Conservation (phyloP, 2,888 invertebrate species). For the Diaperis boleti region DNA sequence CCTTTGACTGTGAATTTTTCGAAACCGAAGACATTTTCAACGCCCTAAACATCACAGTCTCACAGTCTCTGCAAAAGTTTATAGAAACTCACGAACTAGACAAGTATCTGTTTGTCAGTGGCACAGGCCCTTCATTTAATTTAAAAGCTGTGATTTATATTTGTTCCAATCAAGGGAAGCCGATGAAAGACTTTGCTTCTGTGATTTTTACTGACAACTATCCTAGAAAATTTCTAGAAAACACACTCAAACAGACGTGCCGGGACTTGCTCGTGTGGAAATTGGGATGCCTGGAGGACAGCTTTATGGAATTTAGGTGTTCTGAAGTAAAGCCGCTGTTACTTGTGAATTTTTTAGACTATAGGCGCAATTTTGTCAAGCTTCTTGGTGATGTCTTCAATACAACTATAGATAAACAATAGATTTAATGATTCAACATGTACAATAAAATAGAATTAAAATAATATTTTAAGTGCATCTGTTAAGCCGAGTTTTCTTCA, state of each 20-base stretch:
- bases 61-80: slow-evolving; percentile 70
- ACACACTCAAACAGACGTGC: slow-evolving; percentile 2
- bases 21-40: slow-evolving; percentile 48
- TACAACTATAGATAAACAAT: slow-evolving; percentile 36
- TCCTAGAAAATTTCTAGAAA: slow-evolving; percentile 46
- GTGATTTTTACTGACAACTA: slow-evolving; percentile 52
- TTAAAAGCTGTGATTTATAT: slow-evolving; percentile 65
- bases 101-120: slow-evolving; percentile 74
- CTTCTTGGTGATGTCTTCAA: slow-evolving; percentile 4
- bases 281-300: slow-evolving; percentile 2
- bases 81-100: slow-evolving; percentile 73
- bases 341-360: slow-evolving; percentile 18
- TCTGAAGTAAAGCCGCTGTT: neutral
- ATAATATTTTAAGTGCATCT: slow-evolving; percentile 46
- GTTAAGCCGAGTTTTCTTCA: too few species aligned
- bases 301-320: slow-evolving; percentile 1
- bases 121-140: slow-evolving; percentile 76
- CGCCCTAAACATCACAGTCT: slow-evolving; percentile 48
- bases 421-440: slow-evolving; percentile 47
- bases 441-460: slow-evolving; percentile 44
- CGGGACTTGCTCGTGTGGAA: slow-evolving; percentile 32
- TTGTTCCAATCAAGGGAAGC: slow-evolving; percentile 39
- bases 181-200: slow-evolving; percentile 45
- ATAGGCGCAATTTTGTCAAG: slow-evolving; percentile 2
- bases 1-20: slow-evolving; percentile 49